phyloP scores from a whole-genome alignment of 2,888 invertebrate genomes.

The Crematogaster levior region DNA sequence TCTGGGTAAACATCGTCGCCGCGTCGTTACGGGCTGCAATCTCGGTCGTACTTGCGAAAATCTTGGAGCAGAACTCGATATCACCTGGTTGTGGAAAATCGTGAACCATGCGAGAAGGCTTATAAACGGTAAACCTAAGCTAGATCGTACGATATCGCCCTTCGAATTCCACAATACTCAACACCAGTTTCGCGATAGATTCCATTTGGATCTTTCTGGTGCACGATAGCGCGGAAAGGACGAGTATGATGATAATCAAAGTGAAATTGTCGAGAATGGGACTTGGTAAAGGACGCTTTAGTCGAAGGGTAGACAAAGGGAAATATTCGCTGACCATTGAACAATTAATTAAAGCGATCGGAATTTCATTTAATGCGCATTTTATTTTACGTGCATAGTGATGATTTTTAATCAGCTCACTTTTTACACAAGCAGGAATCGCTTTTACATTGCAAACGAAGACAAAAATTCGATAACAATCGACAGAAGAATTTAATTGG shows the following conservation, averaged over 20 bases:
- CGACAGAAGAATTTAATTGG: slow-evolving; percentile 9
- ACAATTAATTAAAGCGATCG: slow-evolving; percentile 28
- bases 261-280: slow-evolving; percentile 32
- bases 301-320: slow-evolving; percentile 1
- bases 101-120: slow-evolving; percentile 61
- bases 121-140: slow-evolving; percentile 53
- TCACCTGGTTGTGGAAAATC: slow-evolving; percentile 75
- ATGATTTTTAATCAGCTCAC: slow-evolving; percentile 31
- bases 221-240: slow-evolving; percentile 16
- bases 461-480: slow-evolving; percentile 4
- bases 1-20: slow-evolving; percentile 80
- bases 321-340: slow-evolving; percentile 10
- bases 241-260: slow-evolving; percentile 26
- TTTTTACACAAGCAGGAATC: not conserved
- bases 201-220: slow-evolving; percentile 59
- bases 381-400: not conserved
- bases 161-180: slow-evolving; percentile 25
- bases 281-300: slow-evolving; percentile 14
- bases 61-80: slow-evolving; percentile 67
- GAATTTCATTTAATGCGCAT: slow-evolving; percentile 17
- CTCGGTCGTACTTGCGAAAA: slow-evolving; percentile 70
- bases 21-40: slow-evolving; percentile 75
- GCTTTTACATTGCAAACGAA: not conserved
- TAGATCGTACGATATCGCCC: slow-evolving; percentile 57
- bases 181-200: slow-evolving; percentile 12